Conservation (phyloP, 2,797 vertebrate genomes). For the Pristis pectinata region DNA sequence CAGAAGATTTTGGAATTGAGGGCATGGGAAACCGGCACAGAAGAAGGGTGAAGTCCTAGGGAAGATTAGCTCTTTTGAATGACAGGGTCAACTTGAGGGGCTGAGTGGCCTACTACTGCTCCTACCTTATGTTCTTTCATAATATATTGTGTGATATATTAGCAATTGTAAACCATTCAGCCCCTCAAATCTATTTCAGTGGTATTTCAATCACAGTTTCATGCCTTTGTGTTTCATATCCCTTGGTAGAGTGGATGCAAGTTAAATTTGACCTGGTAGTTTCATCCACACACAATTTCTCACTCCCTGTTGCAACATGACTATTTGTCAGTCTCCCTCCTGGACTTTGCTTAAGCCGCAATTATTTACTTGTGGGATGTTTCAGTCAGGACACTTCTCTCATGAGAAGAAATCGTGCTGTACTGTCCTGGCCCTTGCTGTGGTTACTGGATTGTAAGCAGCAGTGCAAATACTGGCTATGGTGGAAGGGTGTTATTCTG, state of each 20-base stretch:
- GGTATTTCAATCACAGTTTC: neutral
- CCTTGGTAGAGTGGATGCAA: neutral
- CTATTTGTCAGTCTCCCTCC: neutral
- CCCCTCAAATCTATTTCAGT: neutral
- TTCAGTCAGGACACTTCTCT: neutral
- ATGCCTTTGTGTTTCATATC: neutral
- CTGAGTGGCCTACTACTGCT: too few relatives aligned
- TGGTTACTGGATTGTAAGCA: neutral
- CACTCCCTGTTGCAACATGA: neutral
- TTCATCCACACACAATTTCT: neutral
- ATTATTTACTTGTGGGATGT: neutral
- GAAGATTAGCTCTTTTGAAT: too few relatives aligned
- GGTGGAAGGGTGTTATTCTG: too few relatives aligned
- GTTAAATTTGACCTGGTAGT: neutral
- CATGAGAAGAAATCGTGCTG: neutral
- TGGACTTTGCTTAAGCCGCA: neutral
- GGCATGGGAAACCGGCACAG: too few relatives aligned
- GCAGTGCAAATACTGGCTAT: neutral
- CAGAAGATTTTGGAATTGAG: too few relatives aligned
- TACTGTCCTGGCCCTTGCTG: neutral
- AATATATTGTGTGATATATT: neutral
- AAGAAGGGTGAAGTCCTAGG: too few relatives aligned
- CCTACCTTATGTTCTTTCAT: too few relatives aligned
- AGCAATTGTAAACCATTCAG: neutral
- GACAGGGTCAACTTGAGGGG: too few relatives aligned